Conservation (phyloP, 1,140 invertebrate species). For the Hylyphantes graminicola region DNA sequence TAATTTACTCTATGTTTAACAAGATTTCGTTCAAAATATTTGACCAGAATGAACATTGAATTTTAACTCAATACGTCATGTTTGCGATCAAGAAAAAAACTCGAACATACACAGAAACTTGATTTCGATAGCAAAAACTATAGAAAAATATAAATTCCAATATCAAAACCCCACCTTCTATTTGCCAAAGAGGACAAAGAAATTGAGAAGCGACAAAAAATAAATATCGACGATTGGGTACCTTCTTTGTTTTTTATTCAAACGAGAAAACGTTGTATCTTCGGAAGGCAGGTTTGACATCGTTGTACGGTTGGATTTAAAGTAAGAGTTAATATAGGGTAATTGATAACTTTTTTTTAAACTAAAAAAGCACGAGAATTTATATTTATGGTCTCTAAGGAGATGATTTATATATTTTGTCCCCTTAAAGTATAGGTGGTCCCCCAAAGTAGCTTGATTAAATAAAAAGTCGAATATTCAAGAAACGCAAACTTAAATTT, state of each 20-base stretch:
- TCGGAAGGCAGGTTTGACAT: too few relatives aligned
- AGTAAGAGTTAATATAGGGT: too few relatives aligned
- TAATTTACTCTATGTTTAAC: background rate
- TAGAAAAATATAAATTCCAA: constrained; percentile 23
- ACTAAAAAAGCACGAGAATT: too few relatives aligned
- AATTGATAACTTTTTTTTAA: too few relatives aligned
- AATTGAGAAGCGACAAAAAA: background rate
- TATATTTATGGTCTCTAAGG: too few relatives aligned
- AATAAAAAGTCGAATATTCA: too few relatives aligned
- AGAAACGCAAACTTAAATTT: too few relatives aligned
- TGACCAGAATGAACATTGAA: constrained; percentile 9
- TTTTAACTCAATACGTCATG: constrained; percentile 37
- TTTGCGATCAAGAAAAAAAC: constrained; percentile 3
- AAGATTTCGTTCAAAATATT: constrained; percentile 32
- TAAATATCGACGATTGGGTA: constrained; percentile 15
- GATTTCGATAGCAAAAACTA: constrained; percentile 17
- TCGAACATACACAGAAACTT: background rate
- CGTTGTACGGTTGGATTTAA: too few relatives aligned
- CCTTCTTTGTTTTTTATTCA: constrained; percentile 50
- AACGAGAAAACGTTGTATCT: constrained; percentile 22
- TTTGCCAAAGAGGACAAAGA: constrained; percentile 1
- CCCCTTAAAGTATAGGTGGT: too few relatives aligned
- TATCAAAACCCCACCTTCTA: constrained; percentile 28
- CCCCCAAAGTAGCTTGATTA: too few relatives aligned
- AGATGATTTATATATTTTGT: too few relatives aligned